Evolutionary conservation across 2,888 invertebrate species (phyloP), one percentile per base, ranked within the genome.

Genomic region (Ectemnius continuus): DNA sequence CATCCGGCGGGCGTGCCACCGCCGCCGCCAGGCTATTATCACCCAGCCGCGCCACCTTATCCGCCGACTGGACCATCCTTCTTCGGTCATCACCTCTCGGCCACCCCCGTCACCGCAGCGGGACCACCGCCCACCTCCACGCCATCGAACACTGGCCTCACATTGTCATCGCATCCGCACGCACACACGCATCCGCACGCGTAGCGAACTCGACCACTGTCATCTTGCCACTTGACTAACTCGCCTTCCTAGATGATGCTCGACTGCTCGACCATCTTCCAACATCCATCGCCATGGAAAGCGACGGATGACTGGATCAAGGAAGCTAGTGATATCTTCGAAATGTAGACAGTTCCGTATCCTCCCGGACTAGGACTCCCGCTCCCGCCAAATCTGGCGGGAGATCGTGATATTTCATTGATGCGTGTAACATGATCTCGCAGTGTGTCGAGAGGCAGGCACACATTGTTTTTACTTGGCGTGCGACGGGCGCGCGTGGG

Each of bases 121-220:
- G 81, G 84, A 18, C 84, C 84, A 8, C 85, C 82, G 1, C 83
- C 87, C 36, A 81, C 86, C 59, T 80, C 87, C 18, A 85, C 87
- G 8, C 88, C 88, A n/a, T 86, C 88, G 46, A 84, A 88, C 60
- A 85, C 85, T 11, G 87, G 87, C 4, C 76, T 88, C 4, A 69
- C 88, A 8, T 75, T 89, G 4, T 85, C 88, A 8, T 83, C 89
- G 26, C 87, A 88, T 76, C 81, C 86, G 2, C 90, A 90, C 71
- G 81, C 88, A 14, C 90, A 90, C 77, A 82, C 87, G 75, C 90
- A 90, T 75, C 89, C 89, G 84, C 90, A 90, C 81, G 90, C 90
- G 89, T 91, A 91, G 90, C 91, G 88, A 83, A 84, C 85, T 81
- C 80, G 74, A 75, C 70, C 28, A 61, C 67, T 57, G 6, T 11